Conservation (phyloP, 2,888 invertebrate species). For the Lathronympha strigana region DNA sequence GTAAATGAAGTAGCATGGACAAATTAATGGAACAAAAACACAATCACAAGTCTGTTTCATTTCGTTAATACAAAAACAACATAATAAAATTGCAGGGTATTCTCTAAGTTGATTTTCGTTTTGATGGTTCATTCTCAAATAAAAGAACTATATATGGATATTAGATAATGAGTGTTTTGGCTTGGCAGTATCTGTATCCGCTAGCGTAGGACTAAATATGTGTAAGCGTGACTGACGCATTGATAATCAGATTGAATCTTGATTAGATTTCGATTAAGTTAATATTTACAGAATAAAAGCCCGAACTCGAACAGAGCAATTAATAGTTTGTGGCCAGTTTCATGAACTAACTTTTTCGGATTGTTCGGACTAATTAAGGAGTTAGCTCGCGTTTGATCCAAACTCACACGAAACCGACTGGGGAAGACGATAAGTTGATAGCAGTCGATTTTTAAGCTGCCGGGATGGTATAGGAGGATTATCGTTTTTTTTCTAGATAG, state of each 20-base stretch:
- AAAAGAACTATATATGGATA: background rate
- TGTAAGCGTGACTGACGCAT: background rate
- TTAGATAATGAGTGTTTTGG: background rate
- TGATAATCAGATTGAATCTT: background rate
- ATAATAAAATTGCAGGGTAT: slow-evolving; percentile 14
- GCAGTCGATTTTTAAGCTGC: background rate
- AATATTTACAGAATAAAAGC: background rate
- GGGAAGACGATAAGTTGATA: slow-evolving; percentile 17
- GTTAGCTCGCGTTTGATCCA: slow-evolving; percentile 46
- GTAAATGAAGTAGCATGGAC: slow-evolving; percentile 6
- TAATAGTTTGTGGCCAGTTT: slow-evolving; percentile 59
- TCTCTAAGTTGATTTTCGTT: slow-evolving; percentile 20
- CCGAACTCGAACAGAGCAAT: slow-evolving; percentile 53
- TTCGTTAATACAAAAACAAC: slow-evolving; percentile 15
- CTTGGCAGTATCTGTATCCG: background rate
- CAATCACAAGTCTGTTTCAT: background rate
- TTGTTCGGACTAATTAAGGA: slow-evolving; percentile 60
- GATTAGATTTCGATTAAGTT: background rate
- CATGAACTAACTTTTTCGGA: slow-evolving; percentile 58
- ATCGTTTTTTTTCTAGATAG: too few relatives aligned
- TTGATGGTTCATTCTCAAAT: background rate
- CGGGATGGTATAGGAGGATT: background rate
- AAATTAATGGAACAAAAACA: slow-evolving; percentile 8
- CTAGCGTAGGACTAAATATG: background rate
- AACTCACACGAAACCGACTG: slow-evolving; percentile 40